Evolutionary conservation across 2,888 invertebrate genomes (phyloP), one percentile per base, ranked within the genome.

Genomic region (Oxystoma pomonae): DNA sequence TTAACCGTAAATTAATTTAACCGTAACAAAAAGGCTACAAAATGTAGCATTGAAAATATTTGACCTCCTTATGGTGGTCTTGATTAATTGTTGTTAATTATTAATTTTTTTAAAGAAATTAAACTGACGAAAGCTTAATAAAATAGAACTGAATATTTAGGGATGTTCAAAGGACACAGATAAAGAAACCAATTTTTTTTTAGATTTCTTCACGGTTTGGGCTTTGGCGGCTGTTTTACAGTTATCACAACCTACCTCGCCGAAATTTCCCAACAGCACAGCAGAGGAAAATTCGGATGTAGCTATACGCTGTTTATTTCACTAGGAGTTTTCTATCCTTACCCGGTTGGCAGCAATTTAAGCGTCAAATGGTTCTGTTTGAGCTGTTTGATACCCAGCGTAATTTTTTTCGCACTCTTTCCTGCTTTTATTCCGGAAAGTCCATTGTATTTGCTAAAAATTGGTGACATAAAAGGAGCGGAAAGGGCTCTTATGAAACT

Each of bases 241-340:
- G 85, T 89, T 1, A 85, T 88, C 0, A 93, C 94, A 0, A 90
- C 94, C 85, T 95, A 94, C 80, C 86, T 92, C 64, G 91, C 91
- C 52, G 95, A 95, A 80, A 91, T 93, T 50, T 86, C 93, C 5
- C 89, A 92, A 82, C 87, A 88, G 61, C 88, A 89, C 21, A 86
- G 88, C 18, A 83, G 95, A 65, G 95, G 95, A 0, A 87, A 90
- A 0, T 81, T 94, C 16, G 67, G 69, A n/a, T 68, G 93, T 0
- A 86, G 72, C 1, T 58, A 73, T 63, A 68, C 66, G 0, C 61
- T 73, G 5, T 70, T 71, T 17, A 20, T 68, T 5, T 64, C 69
- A 1, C 12, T 64, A 0, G 75, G 75, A 3, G 20, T 72, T 0
- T 60, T 74, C 1, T 72, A 70, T 53, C 68, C 68, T 3, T 72